These are phyloP conservation scores for Trichogramma evanescens DNA, from an alignment of 2,888 invertebrate genomes.

Conservation along the genomic window DNA sequence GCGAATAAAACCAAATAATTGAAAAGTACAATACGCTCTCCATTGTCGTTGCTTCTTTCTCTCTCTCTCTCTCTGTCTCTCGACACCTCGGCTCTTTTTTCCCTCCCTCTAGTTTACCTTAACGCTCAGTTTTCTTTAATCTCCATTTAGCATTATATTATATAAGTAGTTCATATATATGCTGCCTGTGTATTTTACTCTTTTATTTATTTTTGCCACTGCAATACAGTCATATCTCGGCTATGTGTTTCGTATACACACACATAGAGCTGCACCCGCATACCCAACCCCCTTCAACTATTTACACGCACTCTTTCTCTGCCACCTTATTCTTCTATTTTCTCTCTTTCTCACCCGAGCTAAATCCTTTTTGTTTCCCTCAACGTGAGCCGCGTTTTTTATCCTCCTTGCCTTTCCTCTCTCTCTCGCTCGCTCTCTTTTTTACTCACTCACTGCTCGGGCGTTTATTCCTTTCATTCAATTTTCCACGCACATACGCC, in stretches of 20 bases:
- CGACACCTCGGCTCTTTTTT: background rate
- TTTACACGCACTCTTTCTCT: background rate
- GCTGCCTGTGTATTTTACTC: conserved; percentile 16
- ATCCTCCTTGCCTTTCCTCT: conserved; percentile 3
- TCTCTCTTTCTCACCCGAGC: conserved; percentile 4
- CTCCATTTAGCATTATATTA: background rate
- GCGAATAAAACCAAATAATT: too few species aligned
- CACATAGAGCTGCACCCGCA: conserved; percentile 13
- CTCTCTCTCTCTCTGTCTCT: background rate
- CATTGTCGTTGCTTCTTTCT: background rate
- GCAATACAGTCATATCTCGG: too few species aligned
- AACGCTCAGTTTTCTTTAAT: conserved; percentile 4
- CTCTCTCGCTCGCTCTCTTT: conserved; percentile 8
- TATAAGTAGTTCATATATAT: conserved; percentile 21
- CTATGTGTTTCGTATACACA: too few species aligned
- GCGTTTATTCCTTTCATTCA: background rate
- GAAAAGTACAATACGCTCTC: too few species aligned
- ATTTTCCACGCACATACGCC: background rate
- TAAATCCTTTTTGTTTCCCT: too few species aligned
- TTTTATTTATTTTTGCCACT: conserved; percentile 1
- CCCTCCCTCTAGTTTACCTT: background rate
- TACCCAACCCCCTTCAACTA: conserved; percentile 21
- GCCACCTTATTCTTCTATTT: conserved; percentile 7
- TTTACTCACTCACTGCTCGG: background rate
- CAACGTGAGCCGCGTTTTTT: background rate